Evolutionary conservation across 2,888 invertebrate species (phyloP), one percentile per base, ranked within the genome.

Genomic region (Cybosia mesomella): DNA sequence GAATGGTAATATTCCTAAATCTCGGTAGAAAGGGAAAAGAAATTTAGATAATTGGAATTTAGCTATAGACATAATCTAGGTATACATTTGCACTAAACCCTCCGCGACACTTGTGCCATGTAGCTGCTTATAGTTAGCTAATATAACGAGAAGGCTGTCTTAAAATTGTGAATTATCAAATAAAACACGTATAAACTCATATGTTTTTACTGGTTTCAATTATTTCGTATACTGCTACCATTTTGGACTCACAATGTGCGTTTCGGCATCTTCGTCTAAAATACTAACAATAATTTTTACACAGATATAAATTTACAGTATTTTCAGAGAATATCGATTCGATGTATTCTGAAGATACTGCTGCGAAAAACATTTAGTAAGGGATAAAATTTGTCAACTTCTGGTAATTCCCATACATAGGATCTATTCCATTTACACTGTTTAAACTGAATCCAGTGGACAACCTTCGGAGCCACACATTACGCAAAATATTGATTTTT

Each of bases 51-150:
- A 67, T 58, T 49, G 39, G 55, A 66, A 65, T 58, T 55, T 73
- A 71, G 58, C 18, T n/a, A 24, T 39, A 57, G 61, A 67, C n/a
- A n/a, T n/a, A n/a, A 75, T n/a, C 28, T 73, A 80, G 63, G 53
- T 70, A 70, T 66, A 81, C 54, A 34, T 76, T 74, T 79, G 88
- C 89, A 88, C 89, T 73, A 79, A 83, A 83, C 89, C 90, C 85
- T 88, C 88, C 87, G 71, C 83, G 80, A 77, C 71, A 82, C 85
- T 82, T 83, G 87, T 87, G 89, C 87, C 87, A 87, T 81, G 70
- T 85, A 86, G 80, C 74, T 69, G 87, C 87, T 86, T 88, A 74
- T 76, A 79, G 74, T 71, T 80, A 83, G 83, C 82, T 83, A 83
- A 76, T 74, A 67, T 67, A 74, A 76, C 67, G 64, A 68, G 74